phyloP scores from a whole-genome alignment of 2,888 invertebrate species.

The Parnassius mnemosyne region DNA sequence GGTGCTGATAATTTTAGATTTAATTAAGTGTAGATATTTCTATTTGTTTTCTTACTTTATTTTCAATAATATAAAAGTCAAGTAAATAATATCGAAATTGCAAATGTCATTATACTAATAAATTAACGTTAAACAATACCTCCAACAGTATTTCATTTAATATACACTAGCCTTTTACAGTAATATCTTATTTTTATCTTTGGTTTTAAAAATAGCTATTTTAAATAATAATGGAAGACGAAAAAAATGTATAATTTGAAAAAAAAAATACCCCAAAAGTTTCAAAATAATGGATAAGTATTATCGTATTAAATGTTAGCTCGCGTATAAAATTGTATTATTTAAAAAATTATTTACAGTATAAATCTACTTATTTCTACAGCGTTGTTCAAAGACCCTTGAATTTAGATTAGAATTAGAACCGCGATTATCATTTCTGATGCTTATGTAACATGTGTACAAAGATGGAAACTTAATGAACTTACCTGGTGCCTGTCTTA shows the following conservation, averaged over 20 bases:
- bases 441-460: neutral
- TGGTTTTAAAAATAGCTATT: constrained; percentile 20
- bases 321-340: constrained; percentile 65
- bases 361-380: constrained; percentile 58
- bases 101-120: constrained; percentile 28
- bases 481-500: constrained; percentile 29
- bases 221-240: constrained; percentile 59
- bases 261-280: constrained; percentile 39
- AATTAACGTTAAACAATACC: constrained; percentile 19
- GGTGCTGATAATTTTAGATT: too few relatives aligned
- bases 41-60: too few relatives aligned
- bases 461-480: constrained; percentile 13
- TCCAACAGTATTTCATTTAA: constrained; percentile 22
- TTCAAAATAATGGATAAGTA: constrained; percentile 37
- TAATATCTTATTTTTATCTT: constrained; percentile 21
- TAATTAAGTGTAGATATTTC: too few relatives aligned
- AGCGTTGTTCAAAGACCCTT: constrained; percentile 58
- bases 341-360: constrained; percentile 67
- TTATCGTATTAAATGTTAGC: constrained; percentile 45
- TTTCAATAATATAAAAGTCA: too few relatives aligned
- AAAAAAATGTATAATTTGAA: constrained; percentile 52
- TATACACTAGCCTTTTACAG: constrained; percentile 35
- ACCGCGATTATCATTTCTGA: constrained; percentile 33
- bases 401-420: constrained; percentile 43
- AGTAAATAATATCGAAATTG: constrained; percentile 3